Percentiles rank a stretch among this genome's conserved stretches.
Conservation (phyloP, 2,888 invertebrate species). For the Chrysotoxum bicinctum region DNA sequence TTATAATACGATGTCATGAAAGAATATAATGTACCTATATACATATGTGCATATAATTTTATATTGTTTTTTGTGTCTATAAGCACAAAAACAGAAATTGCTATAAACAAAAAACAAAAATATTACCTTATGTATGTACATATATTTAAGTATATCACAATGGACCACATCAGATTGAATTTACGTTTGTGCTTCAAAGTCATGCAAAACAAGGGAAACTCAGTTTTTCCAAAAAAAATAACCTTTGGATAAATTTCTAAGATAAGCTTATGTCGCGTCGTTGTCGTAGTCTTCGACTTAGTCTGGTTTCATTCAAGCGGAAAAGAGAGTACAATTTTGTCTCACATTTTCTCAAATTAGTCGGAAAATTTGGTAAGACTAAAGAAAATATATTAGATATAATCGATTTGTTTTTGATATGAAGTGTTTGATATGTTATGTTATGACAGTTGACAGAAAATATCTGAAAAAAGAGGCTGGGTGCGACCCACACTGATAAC, state of each 20-base stretch:
- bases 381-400: not conserved
- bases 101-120: not conserved
- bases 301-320: not conserved
- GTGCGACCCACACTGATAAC: no score
- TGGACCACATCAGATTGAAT: not conserved
- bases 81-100: not conserved
- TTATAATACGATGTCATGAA: not conserved
- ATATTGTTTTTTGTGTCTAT: not conserved
- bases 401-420: not conserved
- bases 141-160: no score
- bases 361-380: not conserved
- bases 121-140: no score
- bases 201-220: not conserved
- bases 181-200: not conserved
- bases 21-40: not conserved
- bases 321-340: not conserved
- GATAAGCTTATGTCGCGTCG: not conserved
- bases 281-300: not conserved
- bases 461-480: no score
- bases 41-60: no score
- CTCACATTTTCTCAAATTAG: not conserved
- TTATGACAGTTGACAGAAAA: no score
- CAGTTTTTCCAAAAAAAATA: not conserved
- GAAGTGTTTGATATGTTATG: no score
- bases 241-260: not conserved